phyloP scores from a whole-genome alignment of 2,113 vertebrate species.

The Cercopithecus mona region DNA sequence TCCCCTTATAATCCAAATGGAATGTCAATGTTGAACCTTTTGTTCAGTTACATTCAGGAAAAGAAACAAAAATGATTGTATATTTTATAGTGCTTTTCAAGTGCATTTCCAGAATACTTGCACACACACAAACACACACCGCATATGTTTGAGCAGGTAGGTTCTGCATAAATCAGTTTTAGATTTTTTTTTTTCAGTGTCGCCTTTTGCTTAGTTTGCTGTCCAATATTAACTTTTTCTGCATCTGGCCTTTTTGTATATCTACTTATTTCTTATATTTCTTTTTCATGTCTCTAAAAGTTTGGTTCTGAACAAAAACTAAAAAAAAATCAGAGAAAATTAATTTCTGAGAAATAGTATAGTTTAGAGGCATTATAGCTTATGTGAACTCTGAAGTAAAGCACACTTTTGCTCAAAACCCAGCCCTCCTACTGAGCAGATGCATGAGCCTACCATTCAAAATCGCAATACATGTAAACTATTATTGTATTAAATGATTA shows the following conservation, averaged over 20 bases:
- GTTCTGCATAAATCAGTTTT: neutral
- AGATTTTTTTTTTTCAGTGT: neutral
- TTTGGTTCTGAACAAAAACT: neutral
- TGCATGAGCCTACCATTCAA: neutral
- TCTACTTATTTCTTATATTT: neutral
- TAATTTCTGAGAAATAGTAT: neutral
- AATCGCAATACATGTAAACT: neutral
- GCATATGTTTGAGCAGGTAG: neutral
- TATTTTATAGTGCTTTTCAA: neutral
- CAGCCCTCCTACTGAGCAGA: neutral
- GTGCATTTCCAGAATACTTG: neutral
- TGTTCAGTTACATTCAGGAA: neutral
- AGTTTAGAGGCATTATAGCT: neutral
- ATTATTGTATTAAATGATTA: neutral
- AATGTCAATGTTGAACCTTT: constrained; percentile 28
- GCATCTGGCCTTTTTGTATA: neutral
- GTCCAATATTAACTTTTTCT: neutral
- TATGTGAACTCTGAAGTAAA: neutral
- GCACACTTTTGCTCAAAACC: neutral
- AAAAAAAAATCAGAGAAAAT: neutral
- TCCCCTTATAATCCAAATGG: constrained; percentile 25
- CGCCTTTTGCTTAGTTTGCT: neutral
- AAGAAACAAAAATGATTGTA: neutral
- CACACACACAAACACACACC: accelerated
- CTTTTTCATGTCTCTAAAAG: neutral